Percentiles rank a stretch among this genome's conserved stretches.
Conservation (phyloP, 2,888 invertebrate species). For the Pecten maximus region DNA sequence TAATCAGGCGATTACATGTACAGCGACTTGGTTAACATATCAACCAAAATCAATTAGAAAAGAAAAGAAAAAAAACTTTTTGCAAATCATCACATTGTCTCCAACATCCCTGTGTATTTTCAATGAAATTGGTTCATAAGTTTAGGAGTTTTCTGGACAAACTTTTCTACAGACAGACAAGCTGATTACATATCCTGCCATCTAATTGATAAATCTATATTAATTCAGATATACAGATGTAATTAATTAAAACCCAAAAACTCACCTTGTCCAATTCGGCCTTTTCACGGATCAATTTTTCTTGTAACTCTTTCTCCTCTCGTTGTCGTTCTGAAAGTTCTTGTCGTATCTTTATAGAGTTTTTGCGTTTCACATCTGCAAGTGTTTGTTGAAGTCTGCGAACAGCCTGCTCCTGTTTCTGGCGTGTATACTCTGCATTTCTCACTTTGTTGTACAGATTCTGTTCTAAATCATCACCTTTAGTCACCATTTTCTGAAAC, state of each 20-base stretch:
- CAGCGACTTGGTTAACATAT: too few species aligned
- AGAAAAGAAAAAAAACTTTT: too few species aligned
- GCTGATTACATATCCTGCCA: too few species aligned
- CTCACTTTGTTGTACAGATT: slow-evolving; percentile 76
- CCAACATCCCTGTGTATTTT: too few species aligned
- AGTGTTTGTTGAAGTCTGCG: slow-evolving; percentile 74
- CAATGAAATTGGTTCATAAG: too few species aligned
- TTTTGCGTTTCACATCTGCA: slow-evolving; percentile 71
- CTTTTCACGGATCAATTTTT: slow-evolving; percentile 76
- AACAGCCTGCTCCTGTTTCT: slow-evolving; percentile 80
- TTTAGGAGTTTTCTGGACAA: too few species aligned
- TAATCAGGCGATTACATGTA: too few species aligned
- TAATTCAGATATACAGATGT: too few species aligned
- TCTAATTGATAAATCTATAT: background rate
- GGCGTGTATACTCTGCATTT: slow-evolving; percentile 78
- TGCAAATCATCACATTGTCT: too few species aligned
- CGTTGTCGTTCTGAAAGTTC: slow-evolving; percentile 69
- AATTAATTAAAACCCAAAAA: too few species aligned
- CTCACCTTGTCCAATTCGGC: slow-evolving; percentile 80
- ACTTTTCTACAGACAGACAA: too few species aligned
- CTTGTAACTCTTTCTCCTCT: slow-evolving; percentile 76
- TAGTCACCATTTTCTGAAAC: slow-evolving; percentile 79
- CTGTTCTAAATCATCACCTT: slow-evolving; percentile 79
- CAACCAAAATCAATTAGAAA: too few species aligned
- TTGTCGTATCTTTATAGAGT: slow-evolving; percentile 74